Evolutionary conservation across 2,113 vertebrate genomes (phyloP).

Genomic region (Setophaga coronata): DNA sequence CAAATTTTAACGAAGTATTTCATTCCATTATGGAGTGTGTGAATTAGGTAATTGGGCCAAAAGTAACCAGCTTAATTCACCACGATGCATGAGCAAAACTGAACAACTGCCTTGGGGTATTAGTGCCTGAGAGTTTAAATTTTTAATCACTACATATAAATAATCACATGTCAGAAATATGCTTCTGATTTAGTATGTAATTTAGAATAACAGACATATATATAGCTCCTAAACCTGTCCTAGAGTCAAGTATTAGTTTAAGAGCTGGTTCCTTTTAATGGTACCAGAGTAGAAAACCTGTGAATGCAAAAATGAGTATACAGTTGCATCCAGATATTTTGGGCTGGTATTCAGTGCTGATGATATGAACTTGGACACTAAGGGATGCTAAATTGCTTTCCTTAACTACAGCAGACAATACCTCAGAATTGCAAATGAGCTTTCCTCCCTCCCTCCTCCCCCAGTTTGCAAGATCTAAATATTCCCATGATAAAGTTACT

Average conservation of each 20-base stretch:
- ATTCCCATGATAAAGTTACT: background rate
- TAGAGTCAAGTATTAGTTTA: background rate
- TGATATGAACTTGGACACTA: background rate
- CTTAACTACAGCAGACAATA: background rate
- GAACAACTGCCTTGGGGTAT: background rate
- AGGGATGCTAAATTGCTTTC: background rate
- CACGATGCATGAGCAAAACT: background rate
- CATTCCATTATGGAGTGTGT: background rate
- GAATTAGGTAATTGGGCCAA: background rate
- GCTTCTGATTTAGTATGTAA: background rate
- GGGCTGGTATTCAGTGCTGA: background rate
- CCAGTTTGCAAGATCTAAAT: background rate
- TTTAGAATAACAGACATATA: background rate
- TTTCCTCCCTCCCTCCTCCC: background rate
- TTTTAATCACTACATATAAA: conserved; percentile 4
- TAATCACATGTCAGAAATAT: background rate
- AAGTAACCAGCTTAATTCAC: background rate
- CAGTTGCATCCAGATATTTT: background rate
- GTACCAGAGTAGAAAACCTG: background rate
- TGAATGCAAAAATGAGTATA: background rate
- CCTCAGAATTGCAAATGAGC: background rate
- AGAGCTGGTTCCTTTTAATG: background rate
- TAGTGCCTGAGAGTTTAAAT: background rate
- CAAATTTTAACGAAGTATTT: background rate
- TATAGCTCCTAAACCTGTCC: background rate